Base-by-base conservation (phyloP, 2,113 vertebrate species). In the Oncorhynchus tshawytscha region DNA sequence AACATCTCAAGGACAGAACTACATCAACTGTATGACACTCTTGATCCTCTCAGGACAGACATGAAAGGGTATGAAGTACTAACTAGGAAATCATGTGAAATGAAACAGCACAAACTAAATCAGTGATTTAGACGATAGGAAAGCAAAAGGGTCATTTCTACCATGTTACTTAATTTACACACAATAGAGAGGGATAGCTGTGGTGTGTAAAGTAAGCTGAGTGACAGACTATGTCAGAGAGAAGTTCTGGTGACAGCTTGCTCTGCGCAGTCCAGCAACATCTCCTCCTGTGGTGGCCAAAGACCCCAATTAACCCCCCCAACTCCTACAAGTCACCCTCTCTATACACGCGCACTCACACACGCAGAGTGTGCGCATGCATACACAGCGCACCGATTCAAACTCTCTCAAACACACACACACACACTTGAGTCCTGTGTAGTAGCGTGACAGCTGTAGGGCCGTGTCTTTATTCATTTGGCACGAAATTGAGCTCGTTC, bases 281-380 rank as follows among this genome's bases (percentile, higher is more conserved):
- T 82, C 87, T 77, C 82, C 84, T 82, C 79, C 78, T 82, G 85
- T 80, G 86, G 86, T 74, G 88, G 84, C 88, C 90, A 87, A 74
- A 79, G 51, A 75, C 83, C 84, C 85, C 86, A 87, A 88, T 90
- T 90, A 92, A 89, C 88, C 86, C 73, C 76, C 82, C 74, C 59
- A 70, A 51, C 75, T 77, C 75, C 60, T 60, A 70, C 71, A 82
- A 69, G 82, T 70, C 29, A 62, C 24, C 57, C 59, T 25, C 3
- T 31, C 12, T 31, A 57, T 72, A 31, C 29, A 31, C 5, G 12
- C 72, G 8, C 39, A 39, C 8, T 39, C 8, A 2, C 39, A 2
- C 39, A 39, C 34, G 34, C 7, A 39, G 34, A 34, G 34, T 39
- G 34, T 9, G 34, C 34, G 34, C 34, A 39, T 1, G 34, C 34